Base-by-base conservation (phyloP, 2,113 vertebrate species). In the Zeus faber region DNA sequence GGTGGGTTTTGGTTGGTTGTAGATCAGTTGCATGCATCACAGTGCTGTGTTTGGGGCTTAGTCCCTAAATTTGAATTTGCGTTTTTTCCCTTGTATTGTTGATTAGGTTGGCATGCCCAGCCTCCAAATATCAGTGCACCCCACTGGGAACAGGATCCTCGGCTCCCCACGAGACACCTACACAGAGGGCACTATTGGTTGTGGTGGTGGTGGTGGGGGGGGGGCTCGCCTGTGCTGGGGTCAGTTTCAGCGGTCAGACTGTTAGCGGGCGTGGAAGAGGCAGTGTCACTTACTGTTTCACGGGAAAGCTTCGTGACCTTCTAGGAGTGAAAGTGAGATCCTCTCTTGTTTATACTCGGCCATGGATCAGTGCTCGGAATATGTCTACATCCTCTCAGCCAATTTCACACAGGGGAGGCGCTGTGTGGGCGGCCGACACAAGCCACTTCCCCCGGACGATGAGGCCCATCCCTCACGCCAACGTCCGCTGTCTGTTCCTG, bases 301-400 rank as follows among this genome's bases (percentile, higher is more conserved):
- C 79, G 62, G 79, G 59, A 72, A 83, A 73, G 77, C 79, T 79
- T 82, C 75, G 72, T 89, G 85, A 89, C 86, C 88, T 87, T 86
- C 76, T 76, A 66, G 73, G 79, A 82, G 79, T 76, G 80, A 66
- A 80, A 70, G 72, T 71, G 67, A 65, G 83, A 82, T 85, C 79
- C 74, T 84, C 80, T 83, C 74, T 86, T 90, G 88, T 88, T 90
- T 89, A 90, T 85, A 79, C 85, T 76, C 72, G 66, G 82, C 85
- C 82, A 90, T 89, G 90, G 90, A 90, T 91, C 90, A 90, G 81
- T 75, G 89, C 83, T 77, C 80, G 80, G 89, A 91, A 91, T 90
- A 91, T 85, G 89, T 91, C 90, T 90, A 89, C 89, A 90, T 91
- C 83, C 86, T 87, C 82, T 88, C 88, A 89, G 80, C 81, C 86